Percentiles rank a stretch among this genome's conserved stretches.
Evolutionary conservation across 2,113 vertebrate species (phyloP).

Genomic region (Python bivittatus): DNA sequence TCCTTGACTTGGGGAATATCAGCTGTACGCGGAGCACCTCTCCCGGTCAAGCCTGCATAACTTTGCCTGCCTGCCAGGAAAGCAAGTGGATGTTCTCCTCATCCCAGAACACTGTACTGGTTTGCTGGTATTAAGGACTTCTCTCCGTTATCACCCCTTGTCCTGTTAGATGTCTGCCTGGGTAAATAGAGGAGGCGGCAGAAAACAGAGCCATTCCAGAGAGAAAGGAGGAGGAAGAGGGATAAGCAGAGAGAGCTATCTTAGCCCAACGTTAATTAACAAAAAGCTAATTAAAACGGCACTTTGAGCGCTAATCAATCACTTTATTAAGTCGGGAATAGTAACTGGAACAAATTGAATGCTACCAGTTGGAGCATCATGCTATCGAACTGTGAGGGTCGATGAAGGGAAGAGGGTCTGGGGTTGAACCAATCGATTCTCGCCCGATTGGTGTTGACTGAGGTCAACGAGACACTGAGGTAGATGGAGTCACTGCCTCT

Average conservation of each 20-base stretch:
- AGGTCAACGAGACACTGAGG: conserved; percentile 13
- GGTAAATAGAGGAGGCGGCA: background rate
- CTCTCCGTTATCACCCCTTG: background rate
- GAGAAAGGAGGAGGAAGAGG: background rate
- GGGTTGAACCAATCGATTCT: conserved; percentile 67
- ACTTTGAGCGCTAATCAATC: conserved; percentile 87
- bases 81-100: too few relatives aligned
- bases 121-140: background rate
- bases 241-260: conserved; percentile 49
- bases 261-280: conserved; percentile 82
- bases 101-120: background rate
- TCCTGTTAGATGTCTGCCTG: background rate
- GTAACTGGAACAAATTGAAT: conserved; percentile 81
- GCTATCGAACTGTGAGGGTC: conserved; percentile 73
- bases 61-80: background rate
- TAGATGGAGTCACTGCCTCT: background rate
- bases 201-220: conserved; percentile 76
- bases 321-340: conserved; percentile 78
- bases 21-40: background rate
- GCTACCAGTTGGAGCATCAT: conserved; percentile 79
- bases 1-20: background rate
- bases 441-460: conserved; percentile 30
- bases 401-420: conserved; percentile 72
- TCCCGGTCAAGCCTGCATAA: background rate
- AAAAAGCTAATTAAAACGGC: conserved; percentile 84